These are phyloP conservation scores for Druceiella hillmani DNA, from an alignment of 2,888 invertebrate genomes.

Conservation along the genomic window DNA sequence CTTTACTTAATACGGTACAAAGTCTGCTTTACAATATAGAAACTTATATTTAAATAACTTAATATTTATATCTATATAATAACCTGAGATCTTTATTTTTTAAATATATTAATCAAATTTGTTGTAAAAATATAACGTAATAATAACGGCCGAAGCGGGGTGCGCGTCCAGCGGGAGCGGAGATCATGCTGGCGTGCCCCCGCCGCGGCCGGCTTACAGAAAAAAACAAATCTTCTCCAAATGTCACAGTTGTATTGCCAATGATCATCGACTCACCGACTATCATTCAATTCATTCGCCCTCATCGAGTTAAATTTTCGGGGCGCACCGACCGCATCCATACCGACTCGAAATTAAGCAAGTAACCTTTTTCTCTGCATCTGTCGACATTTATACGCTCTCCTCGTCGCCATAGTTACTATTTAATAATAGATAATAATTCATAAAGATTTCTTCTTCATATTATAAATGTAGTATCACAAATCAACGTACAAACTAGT, in stretches of 20 bases:
- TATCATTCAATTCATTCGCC: not conserved
- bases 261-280: not conserved
- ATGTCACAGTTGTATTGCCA: conserved; percentile 29
- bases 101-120: conserved; percentile 30
- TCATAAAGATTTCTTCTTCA: conserved; percentile 35
- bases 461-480: conserved; percentile 56
- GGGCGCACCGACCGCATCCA: no score
- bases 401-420: conserved; percentile 5
- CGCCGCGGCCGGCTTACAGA: conserved; percentile 25
- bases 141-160: no score
- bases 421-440: conserved; percentile 8
- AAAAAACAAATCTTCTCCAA: not conserved
- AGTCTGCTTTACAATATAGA: conserved; percentile 44
- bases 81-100: conserved; percentile 51
- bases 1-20: no score
- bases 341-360: no score
- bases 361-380: no score
- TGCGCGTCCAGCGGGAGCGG: conserved; percentile 23
- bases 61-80: conserved; percentile 52
- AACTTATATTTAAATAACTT: conserved; percentile 54
- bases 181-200: conserved; percentile 24
- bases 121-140: conserved; percentile 8
- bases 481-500: conserved; percentile 55
- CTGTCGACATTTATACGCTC: no score
- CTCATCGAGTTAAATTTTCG: no score